Conservation (phyloP, 1,140 invertebrate genomes). For the Atta texana region DNA sequence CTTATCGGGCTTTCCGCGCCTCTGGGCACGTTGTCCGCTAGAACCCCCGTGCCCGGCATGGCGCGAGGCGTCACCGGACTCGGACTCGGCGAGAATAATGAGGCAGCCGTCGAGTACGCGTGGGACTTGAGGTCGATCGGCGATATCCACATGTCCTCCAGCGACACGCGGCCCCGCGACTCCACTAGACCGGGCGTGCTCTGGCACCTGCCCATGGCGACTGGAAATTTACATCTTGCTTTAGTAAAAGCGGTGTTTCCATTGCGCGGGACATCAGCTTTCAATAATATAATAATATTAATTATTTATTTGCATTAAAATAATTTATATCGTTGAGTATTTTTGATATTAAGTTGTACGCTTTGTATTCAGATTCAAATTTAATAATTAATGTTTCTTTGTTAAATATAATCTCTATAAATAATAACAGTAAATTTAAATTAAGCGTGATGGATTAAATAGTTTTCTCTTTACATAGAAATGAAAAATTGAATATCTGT, state of each 20-base stretch:
- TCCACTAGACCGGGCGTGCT: conserved; percentile 98
- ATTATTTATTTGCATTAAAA: conserved; percentile 8
- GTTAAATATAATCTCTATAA: neutral
- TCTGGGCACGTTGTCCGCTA: conserved; percentile 69
- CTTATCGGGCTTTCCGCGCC: conserved; percentile 84
- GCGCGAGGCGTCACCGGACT: conserved; percentile 83
- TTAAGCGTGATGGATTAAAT: neutral
- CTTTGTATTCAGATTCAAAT: neutral
- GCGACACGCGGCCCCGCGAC: conserved; percentile 93
- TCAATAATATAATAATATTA: neutral
- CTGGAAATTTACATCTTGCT: conserved; percentile 86
- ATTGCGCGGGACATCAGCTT: neutral
- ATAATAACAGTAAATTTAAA: neutral
- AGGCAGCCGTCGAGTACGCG: conserved; percentile 81
- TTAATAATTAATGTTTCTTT: neutral
- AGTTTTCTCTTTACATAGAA: neutral
- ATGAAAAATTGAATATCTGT: neutral
- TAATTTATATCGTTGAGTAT: neutral
- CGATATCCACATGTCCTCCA: conserved; percentile 95
- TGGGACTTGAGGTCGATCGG: conserved; percentile 84
- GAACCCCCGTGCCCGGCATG: neutral
- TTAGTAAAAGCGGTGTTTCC: neutral
- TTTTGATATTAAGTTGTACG: neutral
- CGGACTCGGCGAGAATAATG: conserved; percentile 86
- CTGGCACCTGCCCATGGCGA: conserved; percentile 96